phyloP scores from a whole-genome alignment of 2,113 vertebrate genomes.

The Sinocyclocheilus anshuiensis region DNA sequence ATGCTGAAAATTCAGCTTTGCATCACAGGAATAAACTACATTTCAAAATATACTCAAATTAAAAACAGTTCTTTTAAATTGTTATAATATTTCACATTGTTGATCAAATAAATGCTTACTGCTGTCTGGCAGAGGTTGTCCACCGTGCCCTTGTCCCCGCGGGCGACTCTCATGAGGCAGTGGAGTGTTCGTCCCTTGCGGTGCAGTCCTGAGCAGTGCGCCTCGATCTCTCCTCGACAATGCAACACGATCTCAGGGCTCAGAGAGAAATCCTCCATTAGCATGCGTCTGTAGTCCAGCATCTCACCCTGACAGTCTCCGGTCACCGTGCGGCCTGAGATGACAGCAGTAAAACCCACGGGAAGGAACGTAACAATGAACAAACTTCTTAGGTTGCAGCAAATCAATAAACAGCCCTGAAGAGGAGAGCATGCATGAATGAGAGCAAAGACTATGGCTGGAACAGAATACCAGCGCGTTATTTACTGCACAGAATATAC shows the following conservation, averaged over 20 bases:
- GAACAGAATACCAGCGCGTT: background rate
- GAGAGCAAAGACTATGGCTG: background rate
- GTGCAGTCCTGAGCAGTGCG: slow-evolving; percentile 86
- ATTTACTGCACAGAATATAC: background rate
- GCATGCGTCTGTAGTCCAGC: slow-evolving; percentile 88
- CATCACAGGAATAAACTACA: background rate
- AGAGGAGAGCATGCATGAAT: background rate
- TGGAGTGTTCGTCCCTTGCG: slow-evolving; percentile 87
- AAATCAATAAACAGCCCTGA: slow-evolving; percentile 5
- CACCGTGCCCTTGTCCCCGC: slow-evolving; percentile 83
- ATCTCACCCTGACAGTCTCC: slow-evolving; percentile 91
- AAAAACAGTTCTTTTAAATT: background rate
- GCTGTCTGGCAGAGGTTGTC: slow-evolving; percentile 88
- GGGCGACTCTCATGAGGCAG: slow-evolving; percentile 85
- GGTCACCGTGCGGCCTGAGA: slow-evolving; percentile 82
- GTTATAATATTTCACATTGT: background rate
- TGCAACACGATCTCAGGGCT: slow-evolving; percentile 90
- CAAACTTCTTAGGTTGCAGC: background rate
- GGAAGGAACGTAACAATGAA: background rate
- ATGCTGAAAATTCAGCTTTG: background rate
- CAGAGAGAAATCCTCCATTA: slow-evolving; percentile 90
- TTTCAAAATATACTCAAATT: background rate
- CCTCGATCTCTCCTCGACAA: slow-evolving; percentile 86
- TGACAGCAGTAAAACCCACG: background rate
- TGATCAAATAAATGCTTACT: slow-evolving; percentile 68